These are phyloP conservation scores for Plagiodera versicolora DNA, from an alignment of 2,888 invertebrate species.

Conservation along the genomic window DNA sequence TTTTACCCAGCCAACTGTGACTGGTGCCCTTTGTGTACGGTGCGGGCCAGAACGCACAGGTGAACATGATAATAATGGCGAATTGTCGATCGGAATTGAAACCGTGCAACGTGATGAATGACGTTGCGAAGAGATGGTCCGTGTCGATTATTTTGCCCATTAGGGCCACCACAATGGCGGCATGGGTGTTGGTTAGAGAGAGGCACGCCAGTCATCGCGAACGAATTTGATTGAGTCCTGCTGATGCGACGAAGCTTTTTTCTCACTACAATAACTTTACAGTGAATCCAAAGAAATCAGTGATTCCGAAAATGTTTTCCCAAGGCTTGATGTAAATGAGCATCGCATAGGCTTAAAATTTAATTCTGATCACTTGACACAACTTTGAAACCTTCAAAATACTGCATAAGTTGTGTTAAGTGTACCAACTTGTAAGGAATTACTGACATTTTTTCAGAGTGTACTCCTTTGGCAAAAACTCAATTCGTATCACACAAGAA, in stretches of 20 bases:
- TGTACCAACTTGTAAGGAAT: too few relatives aligned
- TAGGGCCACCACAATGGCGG: not conserved
- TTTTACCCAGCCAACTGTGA: conserved; percentile 21
- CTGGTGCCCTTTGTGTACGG: conserved; percentile 20
- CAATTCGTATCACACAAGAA: too few relatives aligned
- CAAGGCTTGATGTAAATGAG: too few relatives aligned
- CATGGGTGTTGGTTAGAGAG: not conserved
- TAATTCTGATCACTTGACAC: too few relatives aligned
- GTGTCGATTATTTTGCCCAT: conserved; percentile 17
- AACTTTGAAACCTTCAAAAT: too few relatives aligned
- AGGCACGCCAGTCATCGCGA: not conserved
- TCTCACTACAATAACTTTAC: not conserved
- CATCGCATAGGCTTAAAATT: too few relatives aligned
- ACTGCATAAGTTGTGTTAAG: too few relatives aligned
- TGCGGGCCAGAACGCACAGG: conserved; percentile 18
- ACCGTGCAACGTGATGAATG: conserved; percentile 20
- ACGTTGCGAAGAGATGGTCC: conserved; percentile 19
- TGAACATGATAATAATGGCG: conserved; percentile 23
- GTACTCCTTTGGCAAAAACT: too few relatives aligned
- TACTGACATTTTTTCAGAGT: too few relatives aligned
- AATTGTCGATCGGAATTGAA: conserved; percentile 21
- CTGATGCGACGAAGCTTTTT: too few relatives aligned
- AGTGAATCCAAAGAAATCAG: not conserved
- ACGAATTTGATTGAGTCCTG: not conserved
- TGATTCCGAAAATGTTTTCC: too few relatives aligned